Conservation (phyloP, 2,888 invertebrate species). For the Scrobipalpa atriplicella region DNA sequence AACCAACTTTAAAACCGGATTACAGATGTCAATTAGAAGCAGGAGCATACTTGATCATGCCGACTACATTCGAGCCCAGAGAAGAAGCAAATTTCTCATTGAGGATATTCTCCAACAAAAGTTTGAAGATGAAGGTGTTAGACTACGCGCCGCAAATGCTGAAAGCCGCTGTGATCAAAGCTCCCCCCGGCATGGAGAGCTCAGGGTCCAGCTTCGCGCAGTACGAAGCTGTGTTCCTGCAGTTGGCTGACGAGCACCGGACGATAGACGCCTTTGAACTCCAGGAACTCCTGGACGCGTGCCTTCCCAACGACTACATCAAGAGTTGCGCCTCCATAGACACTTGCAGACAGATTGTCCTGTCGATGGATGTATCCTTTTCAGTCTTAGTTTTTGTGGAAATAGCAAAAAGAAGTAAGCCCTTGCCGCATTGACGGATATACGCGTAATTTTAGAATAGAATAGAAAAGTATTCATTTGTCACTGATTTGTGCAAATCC, state of each 20-base stretch:
- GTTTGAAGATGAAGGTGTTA: constrained; percentile 88
- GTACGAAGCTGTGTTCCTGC: constrained; percentile 95
- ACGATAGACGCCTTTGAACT: constrained; percentile 96
- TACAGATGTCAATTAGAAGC: constrained; percentile 90
- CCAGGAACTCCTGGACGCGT: constrained; percentile 94
- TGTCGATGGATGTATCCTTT: constrained; percentile 94
- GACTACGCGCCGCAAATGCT: constrained; percentile 86
- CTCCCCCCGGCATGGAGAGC: constrained; percentile 86
- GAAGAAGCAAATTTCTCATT: constrained; percentile 95
- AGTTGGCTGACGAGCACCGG: constrained; percentile 94
- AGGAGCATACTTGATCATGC: constrained; percentile 92
- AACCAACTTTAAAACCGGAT: constrained; percentile 29
- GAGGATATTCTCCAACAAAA: constrained; percentile 90
- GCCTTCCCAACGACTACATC: constrained; percentile 96
- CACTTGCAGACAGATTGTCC: constrained; percentile 94
- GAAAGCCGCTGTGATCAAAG: constrained; percentile 89
- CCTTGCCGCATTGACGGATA: no score
- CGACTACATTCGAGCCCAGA: constrained; percentile 95
- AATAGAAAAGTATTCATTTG: no score
- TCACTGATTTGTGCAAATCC: no score
- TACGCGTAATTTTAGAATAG: no score
- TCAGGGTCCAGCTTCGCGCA: constrained; percentile 87
- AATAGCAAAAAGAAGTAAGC: no score
- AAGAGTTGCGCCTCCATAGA: constrained; percentile 96
- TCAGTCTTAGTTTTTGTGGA: no score